Percentiles rank a stretch among this genome's conserved stretches.
These are phyloP conservation scores for Germaria angustata DNA, from an alignment of 2,888 invertebrate species.

Conservation along the genomic window DNA sequence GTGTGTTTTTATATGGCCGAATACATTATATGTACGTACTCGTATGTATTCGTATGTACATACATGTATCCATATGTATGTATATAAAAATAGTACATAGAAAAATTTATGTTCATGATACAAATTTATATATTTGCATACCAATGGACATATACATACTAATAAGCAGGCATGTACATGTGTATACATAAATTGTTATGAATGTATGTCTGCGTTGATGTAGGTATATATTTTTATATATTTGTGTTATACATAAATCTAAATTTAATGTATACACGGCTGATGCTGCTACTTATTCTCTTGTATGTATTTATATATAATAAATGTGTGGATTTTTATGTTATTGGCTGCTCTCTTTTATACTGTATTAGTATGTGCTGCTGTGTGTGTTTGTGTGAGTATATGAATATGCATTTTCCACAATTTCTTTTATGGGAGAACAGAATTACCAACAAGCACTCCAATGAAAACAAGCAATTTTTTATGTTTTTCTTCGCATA, in stretches of 20 bases:
- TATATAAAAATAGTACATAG: not conserved
- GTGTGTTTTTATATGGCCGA: slow-evolving; percentile 45
- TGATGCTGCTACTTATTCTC: slow-evolving; percentile 7
- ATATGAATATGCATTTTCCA: slow-evolving; percentile 62
- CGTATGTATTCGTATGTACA: too few species aligned
- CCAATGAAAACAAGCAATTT: not conserved
- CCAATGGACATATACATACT: too few species aligned
- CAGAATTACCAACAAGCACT: slow-evolving; percentile 42
- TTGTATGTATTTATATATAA: too few species aligned
- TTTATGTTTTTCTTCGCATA: slow-evolving; percentile 12
- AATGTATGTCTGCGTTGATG: not conserved
- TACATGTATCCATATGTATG: too few species aligned
- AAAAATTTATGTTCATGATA: slow-evolving; percentile 5
- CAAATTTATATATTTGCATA: slow-evolving; percentile 10
- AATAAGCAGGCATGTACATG: not conserved
- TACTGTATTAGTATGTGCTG: not conserved
- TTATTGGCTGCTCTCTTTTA: not conserved
- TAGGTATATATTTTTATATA: not conserved
- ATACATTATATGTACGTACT: too few species aligned
- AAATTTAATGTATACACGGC: slow-evolving; percentile 13
- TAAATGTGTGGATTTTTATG: too few species aligned
- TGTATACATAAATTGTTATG: not conserved
- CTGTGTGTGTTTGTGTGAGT: slow-evolving; percentile 6
- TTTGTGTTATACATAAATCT: slow-evolving; percentile 34
- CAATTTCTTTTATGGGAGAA: slow-evolving; percentile 44